Conservation (phyloP, 2,797 vertebrate species). For the Knipowitschia caucasica region DNA sequence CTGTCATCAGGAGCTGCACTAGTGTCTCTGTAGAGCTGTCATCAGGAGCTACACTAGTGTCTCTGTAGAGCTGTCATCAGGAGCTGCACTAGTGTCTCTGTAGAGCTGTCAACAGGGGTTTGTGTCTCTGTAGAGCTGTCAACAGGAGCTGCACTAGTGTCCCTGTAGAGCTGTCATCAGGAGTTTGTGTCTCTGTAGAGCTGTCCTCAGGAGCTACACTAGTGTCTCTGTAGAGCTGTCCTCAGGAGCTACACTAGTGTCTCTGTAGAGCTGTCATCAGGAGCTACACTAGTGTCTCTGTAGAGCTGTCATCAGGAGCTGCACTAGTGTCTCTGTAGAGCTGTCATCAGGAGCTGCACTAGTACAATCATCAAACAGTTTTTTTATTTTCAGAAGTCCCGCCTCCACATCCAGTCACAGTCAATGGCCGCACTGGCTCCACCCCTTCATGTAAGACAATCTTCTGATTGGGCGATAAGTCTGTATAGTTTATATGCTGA, state of each 20-base stretch:
- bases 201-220: no score
- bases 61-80: no score
- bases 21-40: background rate
- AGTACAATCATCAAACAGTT: background rate
- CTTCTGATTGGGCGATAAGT: no score
- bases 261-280: no score
- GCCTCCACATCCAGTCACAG: conserved; percentile 30
- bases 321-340: background rate
- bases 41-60: background rate
- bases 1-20: no score
- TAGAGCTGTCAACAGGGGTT: no score
- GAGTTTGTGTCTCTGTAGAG: background rate
- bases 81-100: background rate
- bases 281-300: background rate
- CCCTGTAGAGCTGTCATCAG: no score
- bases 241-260: background rate
- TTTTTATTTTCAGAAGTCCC: conserved; percentile 49
- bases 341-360: no score
- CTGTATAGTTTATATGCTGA: no score
- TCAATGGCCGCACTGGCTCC: conserved; percentile 16
- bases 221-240: background rate
- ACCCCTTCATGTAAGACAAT: conserved; percentile 39
- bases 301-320: no score
- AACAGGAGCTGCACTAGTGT: background rate
- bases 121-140: background rate